phyloP scores from a whole-genome alignment of 2,797 vertebrate species.

The Benthosema pterotum region DNA sequence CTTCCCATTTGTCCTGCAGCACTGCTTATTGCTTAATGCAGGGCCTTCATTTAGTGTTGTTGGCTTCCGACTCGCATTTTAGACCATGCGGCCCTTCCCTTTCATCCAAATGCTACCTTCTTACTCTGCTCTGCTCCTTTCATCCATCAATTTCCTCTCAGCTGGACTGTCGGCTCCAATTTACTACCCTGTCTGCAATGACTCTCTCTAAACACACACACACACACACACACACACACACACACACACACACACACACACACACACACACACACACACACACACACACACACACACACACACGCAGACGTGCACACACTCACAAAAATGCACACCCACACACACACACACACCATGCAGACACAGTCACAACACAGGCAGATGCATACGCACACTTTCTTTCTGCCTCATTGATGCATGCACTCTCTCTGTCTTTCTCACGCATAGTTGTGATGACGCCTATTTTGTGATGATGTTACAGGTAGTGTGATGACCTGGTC shows the following conservation, averaged over 20 bases:
- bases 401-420: not conserved
- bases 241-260: not conserved
- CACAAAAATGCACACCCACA: not conserved
- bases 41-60: slow-evolving; percentile 25
- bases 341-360: not conserved
- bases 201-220: slow-evolving; percentile 30
- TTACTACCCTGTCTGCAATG: slow-evolving; percentile 26
- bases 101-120: not conserved
- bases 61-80: slow-evolving; percentile 14
- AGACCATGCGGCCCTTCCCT: slow-evolving; percentile 17
- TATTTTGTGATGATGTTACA: not conserved
- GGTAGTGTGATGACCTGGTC: no score
- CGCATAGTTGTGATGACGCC: slow-evolving; percentile 1
- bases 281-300: not conserved
- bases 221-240: not conserved
- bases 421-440: not conserved
- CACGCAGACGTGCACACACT: not conserved
- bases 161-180: slow-evolving; percentile 35
- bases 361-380: not conserved
- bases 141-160: slow-evolving; percentile 21
- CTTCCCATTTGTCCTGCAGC: not conserved
- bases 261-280: not conserved
- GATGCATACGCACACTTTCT: not conserved
- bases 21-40: not conserved
- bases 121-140: slow-evolving; percentile 11